Evolutionary conservation across 1,140 invertebrate genomes (phyloP), one percentile per base, ranked within the genome.

Genomic region (Plectrocnemia conspersa): DNA sequence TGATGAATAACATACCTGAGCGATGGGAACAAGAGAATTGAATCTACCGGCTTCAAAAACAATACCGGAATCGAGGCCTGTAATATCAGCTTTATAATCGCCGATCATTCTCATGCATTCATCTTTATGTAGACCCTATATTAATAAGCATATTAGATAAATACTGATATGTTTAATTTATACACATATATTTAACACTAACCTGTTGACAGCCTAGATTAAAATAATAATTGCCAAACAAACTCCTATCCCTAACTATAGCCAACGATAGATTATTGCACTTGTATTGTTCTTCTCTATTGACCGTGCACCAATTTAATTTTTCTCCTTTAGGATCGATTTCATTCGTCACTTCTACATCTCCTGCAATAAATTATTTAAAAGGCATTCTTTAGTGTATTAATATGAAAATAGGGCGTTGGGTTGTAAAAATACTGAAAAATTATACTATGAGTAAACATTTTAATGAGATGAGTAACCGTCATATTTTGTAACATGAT

Each of bases 21-120:
- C 79, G 53, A 95, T 89, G 4, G 95, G 94, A 2, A 95, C 83
- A 41, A 97, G 78, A 68, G 91, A 95, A 70, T 96, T 89, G 67
- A 92, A 95, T 40, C 92, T 75, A 0, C 94, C 94, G 40, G 85
- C 93, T 27, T 91, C 81, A 72, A 94, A 97, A 10, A 95, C 85
- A 76, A 97, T 89, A 16, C 94, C 94, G 27, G 94, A 84, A 75
- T 98, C 94, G 4, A 97, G 66, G 1, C 84, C 83, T 9, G 93
- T 89, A 24, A 97, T 71, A 38, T 97, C 88, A 0, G 87, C 93
- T 62, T 84, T 77, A 63, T 86, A 83, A 22, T 81, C 71, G 68
- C 91, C 88, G 21, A 93, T 70, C 64, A 82, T 69, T 36, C 76
- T 70, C 82, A 92, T 92, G 65, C 90, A 93, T 66, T 90, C 88